A percentile compares a stretch with the other conserved stretches of the same genome.
Conservation (phyloP, 2,113 vertebrate species). For the Cygnus atratus region DNA sequence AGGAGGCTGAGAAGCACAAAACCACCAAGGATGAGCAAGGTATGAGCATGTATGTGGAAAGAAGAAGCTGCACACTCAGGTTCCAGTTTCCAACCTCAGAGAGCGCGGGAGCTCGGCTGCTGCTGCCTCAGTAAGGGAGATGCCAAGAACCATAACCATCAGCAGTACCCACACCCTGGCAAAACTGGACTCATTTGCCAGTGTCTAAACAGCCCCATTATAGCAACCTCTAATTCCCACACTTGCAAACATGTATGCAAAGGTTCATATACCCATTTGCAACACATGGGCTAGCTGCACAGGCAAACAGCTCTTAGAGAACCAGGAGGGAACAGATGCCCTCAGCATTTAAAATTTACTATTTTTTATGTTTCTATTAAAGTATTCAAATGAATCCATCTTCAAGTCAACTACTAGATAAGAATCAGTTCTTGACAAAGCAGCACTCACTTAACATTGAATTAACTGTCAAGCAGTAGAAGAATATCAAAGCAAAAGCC, state of each 20-base stretch:
- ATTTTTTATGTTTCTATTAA: not conserved
- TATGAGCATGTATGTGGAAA: not conserved
- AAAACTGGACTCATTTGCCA: not conserved
- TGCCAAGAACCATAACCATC: rapidly evolving
- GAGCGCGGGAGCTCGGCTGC: not conserved
- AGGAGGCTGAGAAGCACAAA: not conserved
- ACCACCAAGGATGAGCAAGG: rapidly evolving
- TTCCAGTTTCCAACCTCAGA: not conserved
- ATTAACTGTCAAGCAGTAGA: not conserved
- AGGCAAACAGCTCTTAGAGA: not conserved
- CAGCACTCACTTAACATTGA: not conserved
- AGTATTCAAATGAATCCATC: not conserved
- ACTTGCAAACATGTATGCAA: rapidly evolving
- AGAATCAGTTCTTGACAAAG: not conserved
- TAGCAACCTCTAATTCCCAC: not conserved
- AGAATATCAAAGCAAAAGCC: not conserved
- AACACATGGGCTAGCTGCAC: rapidly evolving
- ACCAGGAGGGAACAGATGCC: not conserved
- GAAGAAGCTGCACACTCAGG: not conserved
- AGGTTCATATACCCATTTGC: rapidly evolving
- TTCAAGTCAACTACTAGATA: not conserved
- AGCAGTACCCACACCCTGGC: not conserved
- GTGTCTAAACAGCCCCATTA: not conserved
- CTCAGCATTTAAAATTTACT: not conserved
- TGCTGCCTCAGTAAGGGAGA: rapidly evolving